Evolutionary conservation across 2,888 invertebrate genomes (phyloP), one percentile per base, ranked within the genome.

Genomic region (Elegia similella): DNA sequence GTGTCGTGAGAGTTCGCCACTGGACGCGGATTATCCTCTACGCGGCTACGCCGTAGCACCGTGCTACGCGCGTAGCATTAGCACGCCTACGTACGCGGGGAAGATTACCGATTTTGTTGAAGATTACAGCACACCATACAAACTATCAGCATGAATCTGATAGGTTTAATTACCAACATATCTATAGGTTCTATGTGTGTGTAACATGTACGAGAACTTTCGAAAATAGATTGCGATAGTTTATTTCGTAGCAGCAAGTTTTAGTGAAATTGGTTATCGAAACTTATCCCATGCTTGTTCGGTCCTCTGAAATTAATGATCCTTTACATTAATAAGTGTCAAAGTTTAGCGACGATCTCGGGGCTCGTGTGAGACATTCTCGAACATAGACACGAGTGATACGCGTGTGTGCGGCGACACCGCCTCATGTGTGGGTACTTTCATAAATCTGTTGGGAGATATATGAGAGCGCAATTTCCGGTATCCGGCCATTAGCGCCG

Each of bases 381-480:
- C 64, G 65, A 67, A 62, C 55, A 66, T 67, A 60, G 64, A 65
- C 68, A 67, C 57, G 63, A 66, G 64, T 59, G 63, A 23, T 57
- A 62, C 63, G 65, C 62, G 66, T 66, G 73, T 78, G 82, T 76
- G 82, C 70, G 79, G 93, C 93, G 93, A 86, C 86, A 84, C 75
- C 76, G 78, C 64, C 78, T 89, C 93, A 92, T 91, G 91, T 92
- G 88, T 91, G 89, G 83, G 95, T 95, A 95, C 95, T 95, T 95
- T 95, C 95, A 95, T 95, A 95, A 95, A 95, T 95, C 95, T 95
- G 95, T 95, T 93, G 93, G 93, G 94, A 95, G 95, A 95, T 95
- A 95, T 95, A 95, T 95, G 95, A 95, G 95, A 94, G 95, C 95
- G 95, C 95, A 95, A 95, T 95, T 95, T 95, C 95, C 95, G 94